phyloP scores from a whole-genome alignment of 2,797 vertebrate genomes.

The Sebastiscus albofasciatus region DNA sequence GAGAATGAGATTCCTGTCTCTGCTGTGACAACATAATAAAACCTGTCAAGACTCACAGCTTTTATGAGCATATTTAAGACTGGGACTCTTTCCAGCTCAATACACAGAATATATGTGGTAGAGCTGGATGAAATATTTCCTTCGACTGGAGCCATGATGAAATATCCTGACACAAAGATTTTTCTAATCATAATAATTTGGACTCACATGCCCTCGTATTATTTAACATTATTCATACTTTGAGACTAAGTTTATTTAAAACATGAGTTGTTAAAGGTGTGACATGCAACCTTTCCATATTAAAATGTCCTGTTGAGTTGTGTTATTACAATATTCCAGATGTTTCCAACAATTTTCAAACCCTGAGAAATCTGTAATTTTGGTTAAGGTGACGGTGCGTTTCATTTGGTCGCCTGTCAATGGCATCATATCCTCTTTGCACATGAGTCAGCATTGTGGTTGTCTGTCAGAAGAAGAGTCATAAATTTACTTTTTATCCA shows the following conservation, averaged over 20 bases:
- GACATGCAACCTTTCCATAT: not conserved
- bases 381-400: not conserved
- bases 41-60: not conserved
- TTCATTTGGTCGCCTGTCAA: no score
- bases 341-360: not conserved
- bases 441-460: no score
- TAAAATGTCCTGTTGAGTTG: not conserved
- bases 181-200: not conserved
- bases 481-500: no score
- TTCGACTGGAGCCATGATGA: not conserved
- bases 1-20: not conserved
- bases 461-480: no score
- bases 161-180: not conserved
- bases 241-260: not conserved
- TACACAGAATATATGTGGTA: not conserved
- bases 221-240: not conserved
- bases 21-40: not conserved
- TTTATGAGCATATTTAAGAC: not conserved
- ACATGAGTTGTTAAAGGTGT: not conserved
- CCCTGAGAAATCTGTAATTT: not conserved
- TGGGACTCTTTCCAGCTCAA: not conserved
- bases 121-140: not conserved
- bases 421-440: no score
- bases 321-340: not conserved
- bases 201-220: not conserved